These are phyloP conservation scores for Setophaga coronata DNA, from an alignment of 2,113 vertebrate genomes.

Conservation along the genomic window DNA sequence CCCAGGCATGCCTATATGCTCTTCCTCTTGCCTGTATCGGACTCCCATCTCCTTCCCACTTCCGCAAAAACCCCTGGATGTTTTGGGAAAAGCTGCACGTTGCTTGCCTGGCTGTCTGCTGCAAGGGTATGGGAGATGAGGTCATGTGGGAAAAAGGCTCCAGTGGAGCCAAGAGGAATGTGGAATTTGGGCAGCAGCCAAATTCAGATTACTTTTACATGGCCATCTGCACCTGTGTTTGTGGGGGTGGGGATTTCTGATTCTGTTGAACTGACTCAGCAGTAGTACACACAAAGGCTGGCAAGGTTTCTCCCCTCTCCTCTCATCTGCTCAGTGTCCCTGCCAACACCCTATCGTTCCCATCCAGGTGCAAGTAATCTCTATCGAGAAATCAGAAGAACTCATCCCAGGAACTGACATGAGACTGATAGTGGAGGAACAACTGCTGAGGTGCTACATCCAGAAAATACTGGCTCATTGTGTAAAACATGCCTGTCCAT, in stretches of 20 bases:
- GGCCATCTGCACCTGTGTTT: constrained; percentile 65
- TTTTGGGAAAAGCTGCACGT: not conserved
- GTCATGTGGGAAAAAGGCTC: constrained; percentile 54
- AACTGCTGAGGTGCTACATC: not conserved
- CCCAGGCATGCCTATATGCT: not conserved
- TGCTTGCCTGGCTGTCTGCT: not conserved
- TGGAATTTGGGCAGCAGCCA: constrained; percentile 45
- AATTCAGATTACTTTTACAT: constrained; percentile 53
- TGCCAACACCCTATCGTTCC: constrained; percentile 36
- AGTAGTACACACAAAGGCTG: constrained; percentile 52
- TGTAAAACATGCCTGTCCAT: not conserved
- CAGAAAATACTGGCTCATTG: not conserved
- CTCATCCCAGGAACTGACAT: constrained; percentile 1
- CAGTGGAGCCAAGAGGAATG: constrained; percentile 42
- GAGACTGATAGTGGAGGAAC: not conserved
- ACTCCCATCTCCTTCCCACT: constrained; percentile 23
- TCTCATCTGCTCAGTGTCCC: not conserved
- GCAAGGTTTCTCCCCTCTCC: constrained; percentile 10
- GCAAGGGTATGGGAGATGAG: constrained; percentile 31
- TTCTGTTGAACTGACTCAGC: constrained; percentile 52
- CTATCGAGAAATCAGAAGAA: constrained; percentile 28
- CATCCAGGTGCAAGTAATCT: constrained; percentile 52
- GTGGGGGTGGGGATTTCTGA: not conserved
- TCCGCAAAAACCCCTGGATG: constrained; percentile 24
- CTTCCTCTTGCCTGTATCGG: not conserved